Evolutionary conservation across 1,140 invertebrate genomes (phyloP).

Genomic region (Lepidurus couesii): DNA sequence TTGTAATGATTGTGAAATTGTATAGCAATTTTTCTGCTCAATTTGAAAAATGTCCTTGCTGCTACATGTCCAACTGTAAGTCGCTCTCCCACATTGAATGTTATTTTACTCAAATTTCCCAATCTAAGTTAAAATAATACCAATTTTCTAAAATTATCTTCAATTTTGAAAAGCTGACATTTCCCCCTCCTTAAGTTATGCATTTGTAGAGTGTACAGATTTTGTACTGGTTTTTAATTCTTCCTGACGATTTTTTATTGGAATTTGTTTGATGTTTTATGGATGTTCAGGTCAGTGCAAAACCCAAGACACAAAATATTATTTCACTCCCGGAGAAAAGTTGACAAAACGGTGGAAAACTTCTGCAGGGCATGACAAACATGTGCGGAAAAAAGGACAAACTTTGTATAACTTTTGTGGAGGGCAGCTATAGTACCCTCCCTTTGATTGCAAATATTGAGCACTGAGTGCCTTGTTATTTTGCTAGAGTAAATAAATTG

Average conservation of each 20-base stretch:
- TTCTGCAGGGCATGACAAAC: slow-evolving; percentile 1
- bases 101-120: background rate
- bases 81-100: background rate
- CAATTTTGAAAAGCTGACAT: background rate
- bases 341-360: background rate
- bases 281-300: slow-evolving; percentile 14
- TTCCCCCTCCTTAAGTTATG: too few species aligned
- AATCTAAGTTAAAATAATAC: background rate
- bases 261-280: background rate
- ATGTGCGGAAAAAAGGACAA: background rate
- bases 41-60: background rate
- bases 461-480: slow-evolving; percentile 8
- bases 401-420: slow-evolving; percentile 12
- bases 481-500: slow-evolving; percentile 17
- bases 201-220: slow-evolving; percentile 13
- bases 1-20: background rate
- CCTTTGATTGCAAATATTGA: slow-evolving; percentile 10
- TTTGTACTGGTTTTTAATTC: background rate
- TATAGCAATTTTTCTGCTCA: slow-evolving; percentile 22
- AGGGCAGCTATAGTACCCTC: slow-evolving; percentile 6
- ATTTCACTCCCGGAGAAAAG: background rate
- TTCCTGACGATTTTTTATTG: slow-evolving; percentile 11
- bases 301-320: background rate
- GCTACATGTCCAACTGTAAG: background rate
- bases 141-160: background rate